phyloP scores from a whole-genome alignment of 2,797 vertebrate genomes.

The Brotula barbata region DNA sequence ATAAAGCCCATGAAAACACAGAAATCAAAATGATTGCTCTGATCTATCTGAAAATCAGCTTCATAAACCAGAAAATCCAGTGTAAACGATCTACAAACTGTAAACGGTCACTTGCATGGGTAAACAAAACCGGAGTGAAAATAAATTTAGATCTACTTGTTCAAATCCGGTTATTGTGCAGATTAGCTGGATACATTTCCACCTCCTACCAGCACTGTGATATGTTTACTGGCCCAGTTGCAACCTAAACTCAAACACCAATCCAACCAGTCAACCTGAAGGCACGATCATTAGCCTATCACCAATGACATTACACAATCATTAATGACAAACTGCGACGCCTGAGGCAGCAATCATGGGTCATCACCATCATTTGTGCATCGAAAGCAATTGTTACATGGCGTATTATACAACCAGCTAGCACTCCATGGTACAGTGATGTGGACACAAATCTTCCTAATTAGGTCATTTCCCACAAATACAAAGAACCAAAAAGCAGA shows the following conservation, averaged over 20 bases:
- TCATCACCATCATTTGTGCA: slow-evolving; percentile 31
- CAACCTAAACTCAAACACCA: slow-evolving; percentile 27
- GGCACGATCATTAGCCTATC: slow-evolving; percentile 66
- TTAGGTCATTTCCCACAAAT: not conserved
- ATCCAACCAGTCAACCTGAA: slow-evolving; percentile 36
- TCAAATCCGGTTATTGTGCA: not conserved
- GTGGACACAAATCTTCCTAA: not conserved
- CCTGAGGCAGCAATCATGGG: slow-evolving; percentile 44
- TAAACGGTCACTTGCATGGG: no score
- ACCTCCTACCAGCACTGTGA: not conserved
- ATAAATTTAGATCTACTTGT: no score
- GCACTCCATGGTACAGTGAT: slow-evolving; percentile 32
- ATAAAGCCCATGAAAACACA: no score
- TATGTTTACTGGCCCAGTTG: slow-evolving; percentile 57
- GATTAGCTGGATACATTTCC: not conserved
- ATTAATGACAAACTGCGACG: slow-evolving; percentile 56
- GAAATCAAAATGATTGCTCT: no score
- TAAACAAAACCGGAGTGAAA: no score
- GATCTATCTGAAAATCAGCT: no score
- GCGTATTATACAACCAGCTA: slow-evolving; percentile 50
- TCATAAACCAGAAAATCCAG: no score
- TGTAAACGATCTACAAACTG: no score
- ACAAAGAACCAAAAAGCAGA: no score
- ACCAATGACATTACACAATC: slow-evolving; percentile 62
- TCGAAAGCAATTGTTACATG: slow-evolving; percentile 40